phyloP scores from a whole-genome alignment of 2,113 vertebrate species.

The Corydoras maculifer region DNA sequence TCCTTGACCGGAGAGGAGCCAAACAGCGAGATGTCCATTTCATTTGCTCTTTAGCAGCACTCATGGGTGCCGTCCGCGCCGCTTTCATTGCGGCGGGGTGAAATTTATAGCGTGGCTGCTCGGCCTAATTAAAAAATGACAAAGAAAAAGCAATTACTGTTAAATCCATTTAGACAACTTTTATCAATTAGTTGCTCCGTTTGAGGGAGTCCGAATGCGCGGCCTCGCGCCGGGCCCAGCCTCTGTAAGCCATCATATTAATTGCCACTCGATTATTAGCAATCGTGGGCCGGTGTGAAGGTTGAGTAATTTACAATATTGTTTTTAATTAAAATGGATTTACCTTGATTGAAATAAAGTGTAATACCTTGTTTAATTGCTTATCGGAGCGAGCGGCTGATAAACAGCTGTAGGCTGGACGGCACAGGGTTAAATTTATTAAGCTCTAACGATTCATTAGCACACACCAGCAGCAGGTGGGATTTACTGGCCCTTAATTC shows the following conservation, averaged over 20 bases:
- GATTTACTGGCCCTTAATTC: no score
- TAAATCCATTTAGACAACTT: conserved; percentile 63
- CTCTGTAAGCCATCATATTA: conserved; percentile 58
- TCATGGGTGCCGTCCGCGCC: conserved; percentile 60
- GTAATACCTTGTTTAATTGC: conserved; percentile 62
- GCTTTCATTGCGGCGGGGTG: conserved; percentile 60
- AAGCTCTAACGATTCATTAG: no score
- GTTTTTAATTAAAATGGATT: conserved; percentile 72
- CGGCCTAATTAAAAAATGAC: conserved; percentile 65
- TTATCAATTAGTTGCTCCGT: conserved; percentile 57
- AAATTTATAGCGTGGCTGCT: conserved; percentile 59
- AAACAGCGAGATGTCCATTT: conserved; percentile 50
- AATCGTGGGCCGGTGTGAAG: conserved; percentile 59
- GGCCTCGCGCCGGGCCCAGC: conserved; percentile 36
- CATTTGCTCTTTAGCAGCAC: conserved; percentile 51
- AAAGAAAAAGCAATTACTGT: conserved; percentile 65
- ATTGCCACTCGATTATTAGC: conserved; percentile 64
- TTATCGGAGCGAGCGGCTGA: conserved; percentile 51
- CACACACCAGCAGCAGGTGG: no score
- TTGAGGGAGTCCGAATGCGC: conserved; percentile 41
- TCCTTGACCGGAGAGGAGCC: conserved; percentile 55
- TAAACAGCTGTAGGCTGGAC: conserved; percentile 8
- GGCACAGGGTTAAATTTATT: no score
- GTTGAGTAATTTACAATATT: conserved; percentile 69
- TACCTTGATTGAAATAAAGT: conserved; percentile 66